Conservation (phyloP, 2,888 invertebrate species). For the Pyrrhosoma nymphula region DNA sequence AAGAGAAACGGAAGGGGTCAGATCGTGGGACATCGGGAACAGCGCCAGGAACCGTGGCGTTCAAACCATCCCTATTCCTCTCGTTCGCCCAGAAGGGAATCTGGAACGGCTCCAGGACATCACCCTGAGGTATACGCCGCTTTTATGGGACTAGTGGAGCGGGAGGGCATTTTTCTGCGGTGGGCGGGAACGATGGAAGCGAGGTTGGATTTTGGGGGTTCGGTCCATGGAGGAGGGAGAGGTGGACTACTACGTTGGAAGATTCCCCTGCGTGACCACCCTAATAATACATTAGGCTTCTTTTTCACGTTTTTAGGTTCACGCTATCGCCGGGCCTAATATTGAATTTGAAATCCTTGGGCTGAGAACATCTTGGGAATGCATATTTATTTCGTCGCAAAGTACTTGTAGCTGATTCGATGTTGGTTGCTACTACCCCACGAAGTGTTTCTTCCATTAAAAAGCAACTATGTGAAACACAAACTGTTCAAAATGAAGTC, state of each 20-base stretch:
- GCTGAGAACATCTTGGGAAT: no score
- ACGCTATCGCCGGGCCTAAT: no score
- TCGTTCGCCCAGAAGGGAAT: background rate
- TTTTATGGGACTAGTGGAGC: background rate
- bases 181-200: background rate
- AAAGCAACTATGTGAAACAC: no score
- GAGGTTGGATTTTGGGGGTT: background rate
- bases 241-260: no score
- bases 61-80: background rate
- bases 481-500: no score
- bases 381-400: no score
- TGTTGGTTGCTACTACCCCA: no score
- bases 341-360: no score
- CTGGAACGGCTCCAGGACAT: conserved; percentile 16
- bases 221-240: no score
- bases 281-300: background rate
- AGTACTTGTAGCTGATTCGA: no score
- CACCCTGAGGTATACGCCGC: background rate
- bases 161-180: background rate
- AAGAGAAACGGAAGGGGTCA: background rate
- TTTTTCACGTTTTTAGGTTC: no score
- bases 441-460: no score
- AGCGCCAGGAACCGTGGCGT: background rate
- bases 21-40: background rate
- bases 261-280: background rate